Evolutionary conservation across 2,888 invertebrate genomes (phyloP).

Genomic region (Phania funesta): DNA sequence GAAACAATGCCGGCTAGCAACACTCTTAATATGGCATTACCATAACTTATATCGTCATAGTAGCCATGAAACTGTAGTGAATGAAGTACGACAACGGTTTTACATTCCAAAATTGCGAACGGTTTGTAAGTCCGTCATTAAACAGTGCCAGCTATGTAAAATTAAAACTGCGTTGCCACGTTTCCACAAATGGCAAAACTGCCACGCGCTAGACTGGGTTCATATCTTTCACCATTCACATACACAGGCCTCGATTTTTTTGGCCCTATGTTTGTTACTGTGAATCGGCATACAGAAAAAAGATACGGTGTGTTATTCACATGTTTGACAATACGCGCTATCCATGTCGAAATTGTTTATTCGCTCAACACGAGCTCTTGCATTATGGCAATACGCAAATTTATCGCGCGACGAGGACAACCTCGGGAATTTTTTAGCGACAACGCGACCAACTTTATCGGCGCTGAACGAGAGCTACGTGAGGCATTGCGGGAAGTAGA

Average conservation of each 20-base stretch:
- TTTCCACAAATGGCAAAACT: slow-evolving; percentile 53
- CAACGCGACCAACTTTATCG: slow-evolving; percentile 67
- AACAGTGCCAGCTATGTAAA: slow-evolving; percentile 57
- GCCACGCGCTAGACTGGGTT: slow-evolving; percentile 21
- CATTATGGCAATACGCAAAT: slow-evolving; percentile 59
- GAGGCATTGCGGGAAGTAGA: slow-evolving; percentile 50
- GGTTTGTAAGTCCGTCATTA: too few relatives aligned
- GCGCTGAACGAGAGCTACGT: slow-evolving; percentile 55
- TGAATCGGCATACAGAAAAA: too few relatives aligned
- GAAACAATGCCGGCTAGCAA: slow-evolving; percentile 1
- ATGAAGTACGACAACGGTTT: too few relatives aligned
- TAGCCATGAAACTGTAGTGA: too few relatives aligned
- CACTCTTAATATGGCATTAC: too few relatives aligned
- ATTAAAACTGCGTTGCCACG: slow-evolving; percentile 41
- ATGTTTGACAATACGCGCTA: slow-evolving; percentile 27
- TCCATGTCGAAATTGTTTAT: slow-evolving; percentile 47
- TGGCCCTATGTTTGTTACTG: slow-evolving; percentile 21
- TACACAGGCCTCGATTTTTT: slow-evolving; percentile 26
- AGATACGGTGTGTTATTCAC: slow-evolving; percentile 26
- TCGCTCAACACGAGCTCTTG: slow-evolving; percentile 50
- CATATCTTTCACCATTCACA: slow-evolving; percentile 16
- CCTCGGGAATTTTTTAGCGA: slow-evolving; percentile 53
- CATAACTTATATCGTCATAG: too few relatives aligned
- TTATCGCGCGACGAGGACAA: slow-evolving; percentile 56
- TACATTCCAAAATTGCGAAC: too few relatives aligned